These are phyloP conservation scores for Sitta carolinensis DNA, from an alignment of 2,797 vertebrate genomes.

Conservation along the genomic window DNA sequence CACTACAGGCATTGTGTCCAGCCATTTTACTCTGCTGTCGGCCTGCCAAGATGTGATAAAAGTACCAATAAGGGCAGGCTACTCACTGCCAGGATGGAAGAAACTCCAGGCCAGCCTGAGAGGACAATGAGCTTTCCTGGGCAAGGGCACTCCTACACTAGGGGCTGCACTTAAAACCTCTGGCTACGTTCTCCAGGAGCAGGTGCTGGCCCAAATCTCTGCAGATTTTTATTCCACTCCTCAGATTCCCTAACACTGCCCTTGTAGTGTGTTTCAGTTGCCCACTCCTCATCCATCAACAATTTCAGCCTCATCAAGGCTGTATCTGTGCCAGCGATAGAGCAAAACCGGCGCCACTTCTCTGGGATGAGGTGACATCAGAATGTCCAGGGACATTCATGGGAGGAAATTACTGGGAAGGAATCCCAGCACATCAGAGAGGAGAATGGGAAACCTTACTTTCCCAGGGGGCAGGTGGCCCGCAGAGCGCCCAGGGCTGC, in stretches of 20 bases:
- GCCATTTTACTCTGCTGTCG: not conserved
- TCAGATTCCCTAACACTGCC: not conserved
- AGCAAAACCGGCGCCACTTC: not conserved
- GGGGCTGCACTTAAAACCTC: rapidly evolving
- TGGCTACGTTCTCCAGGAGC: not conserved
- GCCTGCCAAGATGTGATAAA: not conserved
- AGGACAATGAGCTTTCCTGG: not conserved
- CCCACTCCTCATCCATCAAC: not conserved
- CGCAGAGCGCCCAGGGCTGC: not conserved
- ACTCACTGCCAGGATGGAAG: not conserved
- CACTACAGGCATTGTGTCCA: not conserved
- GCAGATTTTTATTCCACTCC: not conserved
- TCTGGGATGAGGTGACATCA: rapidly evolving
- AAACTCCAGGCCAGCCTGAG: not conserved
- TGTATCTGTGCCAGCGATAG: rapidly evolving
- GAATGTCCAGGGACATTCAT: not conserved
- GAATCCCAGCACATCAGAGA: not conserved
- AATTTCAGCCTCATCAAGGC: not conserved
- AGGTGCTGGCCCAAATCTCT: not conserved
- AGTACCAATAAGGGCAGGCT: not conserved
- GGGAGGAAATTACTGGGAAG: not conserved
- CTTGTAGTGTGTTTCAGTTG: not conserved
- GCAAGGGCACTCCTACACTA: not conserved
- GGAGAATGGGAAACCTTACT: not conserved
- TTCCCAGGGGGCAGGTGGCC: too few relatives aligned